Evolutionary conservation across 2,113 vertebrate genomes (phyloP), one percentile per base, ranked within the genome.

Genomic region (Falcunculus frontatus): DNA sequence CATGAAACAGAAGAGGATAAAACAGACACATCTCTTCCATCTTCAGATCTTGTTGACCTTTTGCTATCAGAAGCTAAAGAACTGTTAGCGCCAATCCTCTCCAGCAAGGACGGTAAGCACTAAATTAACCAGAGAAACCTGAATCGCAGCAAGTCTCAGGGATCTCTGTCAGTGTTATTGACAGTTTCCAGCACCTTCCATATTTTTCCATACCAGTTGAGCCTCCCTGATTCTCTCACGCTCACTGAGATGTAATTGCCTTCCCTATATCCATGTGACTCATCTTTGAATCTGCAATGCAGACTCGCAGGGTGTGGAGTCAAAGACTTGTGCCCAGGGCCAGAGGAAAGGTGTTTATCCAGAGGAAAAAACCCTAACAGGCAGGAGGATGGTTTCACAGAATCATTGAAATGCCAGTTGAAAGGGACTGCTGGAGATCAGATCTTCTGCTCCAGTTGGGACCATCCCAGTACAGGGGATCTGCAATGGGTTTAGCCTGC

Each of bases 31-130:
- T 89, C 95, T 93, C 88, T 97, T 91, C 97, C 94, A 41, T 93
- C 97, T 93, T 94, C 97, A 94, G 97, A 97, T 87, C 90, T 97
- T 73, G 89, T 94, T 93, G 92, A 76, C 76, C 74, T 97, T 42
- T 95, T 98, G 94, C 91, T 94, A 8, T 91, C 95, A 87, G 97
- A 98, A 91, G 97, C 96, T 84, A 97, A 95, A 85, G 96, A 97
- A 11, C 89, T 98, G 41, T 59, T 98, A 91, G 94, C 97, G 0
- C 94, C 82, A 17, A 60, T 93, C 44, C 57, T 94, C 88, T 93
- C 95, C 74, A 90, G 30, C 76, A 85, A 90, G 77, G 96, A 97
- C 0, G 95, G 97, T 97, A 96, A 97, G 95, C 55, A 42, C 41
- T n/a, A 8, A 53, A 18, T 69, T 37, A 33, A 37, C 46, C 1